Evolutionary conservation across 1,140 invertebrate species (phyloP).

Genomic region (Hypsibius dujardini): DNA sequence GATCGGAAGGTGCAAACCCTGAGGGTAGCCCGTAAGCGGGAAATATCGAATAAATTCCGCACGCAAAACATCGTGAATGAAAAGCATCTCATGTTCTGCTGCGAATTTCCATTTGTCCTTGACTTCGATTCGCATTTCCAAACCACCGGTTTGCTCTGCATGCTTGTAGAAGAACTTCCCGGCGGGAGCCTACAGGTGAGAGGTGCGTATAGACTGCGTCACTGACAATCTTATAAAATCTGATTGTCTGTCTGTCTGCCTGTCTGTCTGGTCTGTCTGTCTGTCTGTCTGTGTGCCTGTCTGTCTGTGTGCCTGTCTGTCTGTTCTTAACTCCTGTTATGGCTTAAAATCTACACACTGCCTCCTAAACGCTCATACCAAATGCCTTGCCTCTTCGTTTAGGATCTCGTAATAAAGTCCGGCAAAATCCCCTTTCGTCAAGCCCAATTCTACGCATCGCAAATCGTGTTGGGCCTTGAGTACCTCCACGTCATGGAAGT

Average conservation of each 20-base stretch:
- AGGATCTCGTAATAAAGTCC: background rate
- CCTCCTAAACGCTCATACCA: no score
- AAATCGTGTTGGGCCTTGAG: background rate
- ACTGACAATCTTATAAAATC: no score
- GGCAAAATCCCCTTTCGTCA: background rate
- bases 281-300: no score
- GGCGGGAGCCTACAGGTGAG: background rate
- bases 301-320: no score
- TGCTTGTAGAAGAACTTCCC: background rate
- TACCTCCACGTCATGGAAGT: background rate
- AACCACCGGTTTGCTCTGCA: background rate
- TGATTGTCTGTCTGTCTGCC: no score
- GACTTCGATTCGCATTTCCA: conserved; percentile 5
- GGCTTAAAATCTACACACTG: no score
- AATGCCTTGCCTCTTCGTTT: no score
- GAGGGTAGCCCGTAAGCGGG: background rate
- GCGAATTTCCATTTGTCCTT: background rate
- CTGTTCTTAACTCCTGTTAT: no score
- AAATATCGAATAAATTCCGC: background rate
- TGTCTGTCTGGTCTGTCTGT: no score
- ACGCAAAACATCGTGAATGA: background rate
- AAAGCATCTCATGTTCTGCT: conserved; percentile 12
- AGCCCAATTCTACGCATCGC: background rate
- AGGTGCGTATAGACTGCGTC: no score
- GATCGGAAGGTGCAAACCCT: background rate